Percentiles rank a stretch among this genome's conserved stretches.
phyloP scores from a whole-genome alignment of 1,140 invertebrate genomes.

The Potamilus streckersoni region DNA sequence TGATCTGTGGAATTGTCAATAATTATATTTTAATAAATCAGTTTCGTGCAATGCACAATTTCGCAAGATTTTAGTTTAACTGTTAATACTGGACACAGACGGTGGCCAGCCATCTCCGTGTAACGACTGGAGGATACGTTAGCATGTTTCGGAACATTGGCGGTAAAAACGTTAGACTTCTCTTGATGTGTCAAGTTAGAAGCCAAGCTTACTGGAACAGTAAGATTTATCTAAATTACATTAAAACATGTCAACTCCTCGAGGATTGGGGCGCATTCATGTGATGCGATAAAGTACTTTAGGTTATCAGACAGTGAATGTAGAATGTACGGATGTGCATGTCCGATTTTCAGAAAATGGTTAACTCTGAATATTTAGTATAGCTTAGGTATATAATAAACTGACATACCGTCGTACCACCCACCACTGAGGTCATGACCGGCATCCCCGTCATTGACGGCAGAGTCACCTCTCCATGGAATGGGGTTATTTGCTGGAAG shows the following conservation, averaged over 20 bases:
- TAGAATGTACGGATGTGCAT: neutral
- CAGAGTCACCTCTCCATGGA: constrained; percentile 74
- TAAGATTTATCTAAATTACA: too few relatives aligned
- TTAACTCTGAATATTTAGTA: neutral
- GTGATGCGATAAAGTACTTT: too few relatives aligned
- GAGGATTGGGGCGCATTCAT: too few relatives aligned
- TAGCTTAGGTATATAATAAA: neutral
- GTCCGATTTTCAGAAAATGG: neutral
- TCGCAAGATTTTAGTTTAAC: too few relatives aligned
- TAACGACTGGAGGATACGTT: neutral
- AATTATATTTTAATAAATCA: too few relatives aligned
- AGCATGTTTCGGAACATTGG: neutral
- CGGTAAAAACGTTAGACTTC: neutral
- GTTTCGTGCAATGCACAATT: too few relatives aligned
- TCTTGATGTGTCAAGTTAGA: neutral
- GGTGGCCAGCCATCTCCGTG: neutral
- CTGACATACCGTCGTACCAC: constrained; percentile 72
- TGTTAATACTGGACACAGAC: too few relatives aligned
- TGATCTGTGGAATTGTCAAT: too few relatives aligned
- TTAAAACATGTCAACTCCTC: too few relatives aligned
- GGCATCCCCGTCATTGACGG: constrained; percentile 70
- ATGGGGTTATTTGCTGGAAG: constrained; percentile 73
- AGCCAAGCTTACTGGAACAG: too few relatives aligned
- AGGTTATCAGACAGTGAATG: neutral
- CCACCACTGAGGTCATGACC: constrained; percentile 75